Evolutionary conservation across 1,140 invertebrate species (phyloP).

Genomic region (Scaptomyza graminum): DNA sequence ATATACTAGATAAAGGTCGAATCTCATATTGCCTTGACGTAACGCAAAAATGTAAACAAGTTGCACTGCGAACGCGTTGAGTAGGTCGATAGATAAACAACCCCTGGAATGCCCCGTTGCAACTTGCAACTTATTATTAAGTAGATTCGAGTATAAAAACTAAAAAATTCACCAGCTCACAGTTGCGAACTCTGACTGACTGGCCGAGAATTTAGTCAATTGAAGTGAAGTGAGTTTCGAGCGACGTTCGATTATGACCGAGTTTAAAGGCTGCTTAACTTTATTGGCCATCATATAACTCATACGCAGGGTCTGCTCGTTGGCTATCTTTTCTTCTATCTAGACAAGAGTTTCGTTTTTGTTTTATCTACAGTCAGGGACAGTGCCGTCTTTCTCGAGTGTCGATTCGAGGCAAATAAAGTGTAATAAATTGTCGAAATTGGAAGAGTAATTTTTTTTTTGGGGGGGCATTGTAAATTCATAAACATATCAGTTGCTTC

Average conservation of each 20-base stretch:
- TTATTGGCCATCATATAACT: constrained; percentile 50
- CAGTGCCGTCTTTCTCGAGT: constrained; percentile 29
- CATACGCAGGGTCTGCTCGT: constrained; percentile 64
- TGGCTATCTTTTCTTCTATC: constrained; percentile 67
- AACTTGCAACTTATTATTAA: not conserved
- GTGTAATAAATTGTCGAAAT: constrained; percentile 80
- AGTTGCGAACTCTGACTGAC: constrained; percentile 20
- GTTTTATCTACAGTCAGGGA: constrained; percentile 52
- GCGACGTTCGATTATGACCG: constrained; percentile 44
- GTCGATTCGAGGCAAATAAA: constrained; percentile 59
- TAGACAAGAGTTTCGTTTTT: constrained; percentile 55
- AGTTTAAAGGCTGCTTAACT: constrained; percentile 55
- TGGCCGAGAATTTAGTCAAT: not conserved
- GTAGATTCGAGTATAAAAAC: not conserved
- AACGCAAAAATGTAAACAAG: constrained; percentile 49
- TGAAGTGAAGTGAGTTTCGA: not conserved
- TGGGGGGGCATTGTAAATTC: constrained; percentile 64
- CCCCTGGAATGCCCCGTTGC: not conserved
- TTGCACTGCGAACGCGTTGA: constrained; percentile 21
- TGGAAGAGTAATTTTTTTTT: constrained; percentile 73
- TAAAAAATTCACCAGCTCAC: constrained; percentile 5
- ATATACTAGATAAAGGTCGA: constrained; percentile 7
- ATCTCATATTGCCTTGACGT: constrained; percentile 35
- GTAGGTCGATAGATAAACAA: constrained; percentile 59
- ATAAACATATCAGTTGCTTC: constrained; percentile 79